Evolutionary conservation across 2,888 invertebrate genomes (phyloP).

Genomic region (Candidula unifasciata): DNA sequence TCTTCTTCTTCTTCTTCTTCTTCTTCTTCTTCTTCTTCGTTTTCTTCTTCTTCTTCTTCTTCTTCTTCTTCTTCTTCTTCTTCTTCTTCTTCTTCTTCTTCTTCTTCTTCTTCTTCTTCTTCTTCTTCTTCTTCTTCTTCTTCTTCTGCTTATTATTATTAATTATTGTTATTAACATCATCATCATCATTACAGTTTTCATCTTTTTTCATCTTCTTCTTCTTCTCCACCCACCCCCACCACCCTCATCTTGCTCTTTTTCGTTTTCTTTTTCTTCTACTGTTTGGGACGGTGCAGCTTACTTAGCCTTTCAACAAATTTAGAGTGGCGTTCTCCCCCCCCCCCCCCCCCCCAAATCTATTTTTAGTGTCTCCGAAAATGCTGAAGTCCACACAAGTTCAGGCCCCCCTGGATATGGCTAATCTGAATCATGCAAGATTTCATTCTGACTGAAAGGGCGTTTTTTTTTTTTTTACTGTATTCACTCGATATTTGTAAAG

Average conservation of each 20-base stretch:
- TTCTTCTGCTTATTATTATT: background rate
- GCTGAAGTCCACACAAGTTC: no score
- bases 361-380: no score
- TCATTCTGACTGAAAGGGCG: no score
- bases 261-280: background rate
- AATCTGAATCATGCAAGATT: no score
- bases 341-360: no score
- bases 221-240: background rate
- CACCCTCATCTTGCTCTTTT: background rate
- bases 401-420: no score
- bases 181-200: background rate
- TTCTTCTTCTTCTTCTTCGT: background rate
- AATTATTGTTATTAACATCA: background rate
- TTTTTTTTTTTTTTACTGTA: no score
- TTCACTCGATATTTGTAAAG: no score
- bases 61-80: slow-evolving; percentile 24
- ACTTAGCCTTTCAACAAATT: no score
- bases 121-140: background rate
- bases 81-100: background rate
- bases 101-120: background rate
- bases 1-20: slow-evolving; percentile 16
- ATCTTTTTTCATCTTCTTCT: background rate
- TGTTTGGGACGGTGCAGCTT: no score
- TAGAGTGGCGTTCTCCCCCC: no score
- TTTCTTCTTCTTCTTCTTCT: background rate